phyloP scores from a whole-genome alignment of 1,140 invertebrate species.

The Zaprionus taronus region DNA sequence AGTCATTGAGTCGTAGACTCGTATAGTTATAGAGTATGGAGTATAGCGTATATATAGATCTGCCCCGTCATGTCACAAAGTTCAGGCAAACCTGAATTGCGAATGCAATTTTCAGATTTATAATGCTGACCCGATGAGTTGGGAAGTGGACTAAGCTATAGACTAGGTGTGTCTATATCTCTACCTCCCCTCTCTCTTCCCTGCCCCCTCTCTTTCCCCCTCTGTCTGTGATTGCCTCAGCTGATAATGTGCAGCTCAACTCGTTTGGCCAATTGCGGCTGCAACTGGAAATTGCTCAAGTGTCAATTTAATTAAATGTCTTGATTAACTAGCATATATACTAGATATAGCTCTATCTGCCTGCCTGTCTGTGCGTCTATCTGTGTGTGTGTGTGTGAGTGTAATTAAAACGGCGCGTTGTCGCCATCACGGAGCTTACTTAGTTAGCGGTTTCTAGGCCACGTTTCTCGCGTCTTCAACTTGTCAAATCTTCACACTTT shows the following conservation, averaged over 20 bases:
- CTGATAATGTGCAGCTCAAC: constrained; percentile 9
- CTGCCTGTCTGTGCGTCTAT: not conserved
- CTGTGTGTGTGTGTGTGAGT: not conserved
- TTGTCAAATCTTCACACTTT: constrained; percentile 84
- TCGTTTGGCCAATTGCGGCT: constrained; percentile 34
- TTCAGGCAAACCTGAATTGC: constrained; percentile 1
- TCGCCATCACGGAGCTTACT: constrained; percentile 20
- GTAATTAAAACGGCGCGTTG: constrained; percentile 44
- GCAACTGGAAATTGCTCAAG: constrained; percentile 49
- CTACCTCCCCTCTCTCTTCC: too few species aligned
- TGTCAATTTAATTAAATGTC: constrained; percentile 75
- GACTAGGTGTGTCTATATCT: constrained; percentile 2
- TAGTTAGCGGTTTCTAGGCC: constrained; percentile 67
- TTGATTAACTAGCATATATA: constrained; percentile 43
- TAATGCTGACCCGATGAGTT: constrained; percentile 14
- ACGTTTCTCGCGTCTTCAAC: constrained; percentile 71
- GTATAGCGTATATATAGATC: constrained; percentile 2
- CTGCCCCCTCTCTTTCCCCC: not conserved
- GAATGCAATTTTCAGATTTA: constrained; percentile 22
- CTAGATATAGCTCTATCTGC: not conserved
- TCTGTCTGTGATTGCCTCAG: not conserved
- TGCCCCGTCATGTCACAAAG: not conserved
- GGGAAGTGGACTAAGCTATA: constrained; percentile 5
- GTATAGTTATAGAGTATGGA: constrained; percentile 8
- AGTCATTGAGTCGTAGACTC: not conserved